Base-by-base conservation (phyloP, 2,888 invertebrate species). In the Lepidocyrtoides sp. region DNA sequence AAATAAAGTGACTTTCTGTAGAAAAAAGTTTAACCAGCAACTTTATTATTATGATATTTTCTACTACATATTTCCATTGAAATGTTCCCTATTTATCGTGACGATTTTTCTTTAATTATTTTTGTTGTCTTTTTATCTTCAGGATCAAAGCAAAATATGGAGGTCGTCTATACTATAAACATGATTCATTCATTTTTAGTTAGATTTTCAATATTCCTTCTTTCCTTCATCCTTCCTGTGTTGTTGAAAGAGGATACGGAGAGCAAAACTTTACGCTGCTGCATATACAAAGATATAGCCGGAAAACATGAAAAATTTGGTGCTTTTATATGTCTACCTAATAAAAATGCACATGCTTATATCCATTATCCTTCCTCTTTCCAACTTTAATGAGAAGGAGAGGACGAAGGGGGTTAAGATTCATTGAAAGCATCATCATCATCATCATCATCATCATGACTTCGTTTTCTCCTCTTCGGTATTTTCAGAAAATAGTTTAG, bases 181-280 rank as follows among this genome's bases (percentile, higher is more conserved):
- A 36, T 77, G 14, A 44, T 23, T 29, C 26, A 51, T 54, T 79
- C 32, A 79, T 79, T 32, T n/a, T n/a, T 79, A 79, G 54, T 79
- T 79, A 77, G 51, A 48, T 77, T 32, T 77, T 29, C 48, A 54
- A 26, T n/a, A n/a, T n/a, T n/a, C 44, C 20, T 51, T 48, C 14
- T 20, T 75, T 66, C 66, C 66, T 66, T n/a, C n/a, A n/a, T n/a
- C n/a, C n/a, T n/a, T n/a, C n/a, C n/a, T n/a, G n/a, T n/a, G n/a
- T n/a, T n/a, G n/a, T n/a, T n/a, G n/a, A n/a, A n/a, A 17, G 23
- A 26, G 7, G 17, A 60, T 23, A 8, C 60, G 3, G 36, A 36
- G 36, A 4, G 36, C 36, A 36, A 36, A 4, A 36, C 36, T n/a
- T n/a, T 36, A 48, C 48, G 14, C 4, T 7, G 5, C 10, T 41